Percentiles rank a stretch among this genome's conserved stretches.
Conservation (phyloP, 1,140 invertebrate species). For the Sinella curviseta region DNA sequence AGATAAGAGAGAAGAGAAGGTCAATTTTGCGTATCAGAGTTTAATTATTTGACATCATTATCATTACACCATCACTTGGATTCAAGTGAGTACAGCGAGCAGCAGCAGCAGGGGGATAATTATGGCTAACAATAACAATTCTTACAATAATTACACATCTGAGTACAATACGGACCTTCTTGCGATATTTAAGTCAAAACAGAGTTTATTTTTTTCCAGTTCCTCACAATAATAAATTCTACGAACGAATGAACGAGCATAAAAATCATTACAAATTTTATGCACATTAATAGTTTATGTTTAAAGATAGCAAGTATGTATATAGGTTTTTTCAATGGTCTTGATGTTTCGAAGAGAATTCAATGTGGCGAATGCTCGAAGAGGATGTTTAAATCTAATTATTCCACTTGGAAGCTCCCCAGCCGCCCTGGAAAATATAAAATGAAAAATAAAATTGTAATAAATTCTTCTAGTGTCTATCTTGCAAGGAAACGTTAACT, state of each 20-base stretch:
- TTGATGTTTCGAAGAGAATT: background rate
- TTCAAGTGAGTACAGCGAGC: no score
- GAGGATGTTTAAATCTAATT: background rate
- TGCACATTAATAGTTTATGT: background rate
- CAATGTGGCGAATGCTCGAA: background rate
- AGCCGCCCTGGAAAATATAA: background rate
- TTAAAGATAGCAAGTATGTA: background rate
- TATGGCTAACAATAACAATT: background rate
- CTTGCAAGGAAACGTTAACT: no score
- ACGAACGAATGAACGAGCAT: background rate
- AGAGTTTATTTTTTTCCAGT: background rate
- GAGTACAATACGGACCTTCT: background rate
- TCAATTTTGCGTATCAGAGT: no score
- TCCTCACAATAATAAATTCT: background rate
- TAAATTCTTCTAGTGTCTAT: no score
- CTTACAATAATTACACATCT: background rate
- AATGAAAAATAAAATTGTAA: no score
- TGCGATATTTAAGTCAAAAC: background rate
- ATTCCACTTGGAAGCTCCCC: conserved; percentile 10
- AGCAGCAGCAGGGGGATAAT: background rate
- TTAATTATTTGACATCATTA: no score
- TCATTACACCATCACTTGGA: no score
- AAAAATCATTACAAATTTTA: background rate
- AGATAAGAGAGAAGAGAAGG: no score
- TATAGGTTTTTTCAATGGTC: background rate